These are phyloP conservation scores for Sebastes iracundus DNA, from an alignment of 2,797 vertebrate species.

Conservation along the genomic window DNA sequence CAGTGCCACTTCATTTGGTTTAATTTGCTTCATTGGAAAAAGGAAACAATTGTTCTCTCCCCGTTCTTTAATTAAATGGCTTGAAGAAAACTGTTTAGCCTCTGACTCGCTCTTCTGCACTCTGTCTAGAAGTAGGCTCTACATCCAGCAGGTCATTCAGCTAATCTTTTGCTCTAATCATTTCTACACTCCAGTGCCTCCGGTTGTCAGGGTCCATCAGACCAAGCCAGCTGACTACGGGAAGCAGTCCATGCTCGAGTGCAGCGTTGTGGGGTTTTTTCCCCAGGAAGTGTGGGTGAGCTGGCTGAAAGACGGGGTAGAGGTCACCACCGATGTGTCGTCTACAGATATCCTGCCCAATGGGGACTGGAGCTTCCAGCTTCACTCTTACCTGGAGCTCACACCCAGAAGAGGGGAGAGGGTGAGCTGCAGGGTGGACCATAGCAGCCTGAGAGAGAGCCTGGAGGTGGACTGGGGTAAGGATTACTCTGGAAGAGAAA, in stretches of 20 bases:
- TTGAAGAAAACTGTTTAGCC: background rate
- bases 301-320: conserved; percentile 59
- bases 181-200: conserved; percentile 48
- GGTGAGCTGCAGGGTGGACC: conserved; percentile 66
- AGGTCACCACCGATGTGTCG: conserved; percentile 12
- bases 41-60: background rate
- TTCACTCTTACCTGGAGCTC: conserved; percentile 55
- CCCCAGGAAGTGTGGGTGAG: conserved; percentile 48
- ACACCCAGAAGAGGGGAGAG: conserved; percentile 46
- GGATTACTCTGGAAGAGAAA: background rate
- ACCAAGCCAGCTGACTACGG: conserved; percentile 46
- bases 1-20: background rate
- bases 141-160: background rate
- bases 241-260: conserved; percentile 51
- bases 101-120: background rate
- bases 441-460: conserved; percentile 27
- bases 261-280: conserved; percentile 46
- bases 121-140: background rate
- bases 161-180: conserved; percentile 11
- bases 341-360: conserved; percentile 28
- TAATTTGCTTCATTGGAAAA: conserved; percentile 18
- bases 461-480: conserved; percentile 62
- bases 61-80: conserved; percentile 19
- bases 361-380: conserved; percentile 73
- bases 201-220: conserved; percentile 53